Evolutionary conservation across 1,140 invertebrate species (phyloP), one percentile per base, ranked within the genome.

Genomic region (Trichonephila clavipes): DNA sequence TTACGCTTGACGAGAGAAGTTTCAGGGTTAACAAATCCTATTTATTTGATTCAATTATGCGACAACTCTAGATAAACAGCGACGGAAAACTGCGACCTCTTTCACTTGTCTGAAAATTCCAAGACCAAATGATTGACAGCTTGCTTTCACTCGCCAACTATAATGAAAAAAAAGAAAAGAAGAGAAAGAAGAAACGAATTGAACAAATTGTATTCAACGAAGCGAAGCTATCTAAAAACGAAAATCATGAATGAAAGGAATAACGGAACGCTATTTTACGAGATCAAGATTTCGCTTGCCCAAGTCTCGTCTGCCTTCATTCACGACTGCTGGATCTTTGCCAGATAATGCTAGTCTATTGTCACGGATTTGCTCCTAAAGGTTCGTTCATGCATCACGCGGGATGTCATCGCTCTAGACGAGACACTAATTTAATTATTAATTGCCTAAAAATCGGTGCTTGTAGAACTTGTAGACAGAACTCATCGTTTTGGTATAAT

Each of bases 271-370:
- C 40, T 40, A 89, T 69, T 69, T 69, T 69, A 89, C 87, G 61
- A 59, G 40, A 69, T 72, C 40, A 69, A 89, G 40, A 72, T 58
- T 89, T 21, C 82, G 51, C 51, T 51, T 51, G 51, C 51, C 51
- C 16, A 59, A 51, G 82, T 59, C 44, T 51, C 28, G 59, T 34
- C 18, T 6, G 28, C 18, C 66, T 69, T 51, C 88, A 90, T 77
- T 90, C 88, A 90, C 51, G 72, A 89, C 87, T n/a, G 14, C 58
- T 90, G 88, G 88, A 90, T 58, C 72, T 21, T 59, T 90, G 88
- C 88, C 88, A 90, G 72, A 59, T 77, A 59, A 61, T 62, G 87
- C 28, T 69, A 16, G 51, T 59, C 88, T 77, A 82, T 81, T 90
- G 88, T 90, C 88, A 89, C 64, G 64, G 87, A 72, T 72, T 72